A percentile compares a stretch with the other conserved stretches of the same genome.
Evolutionary conservation across 2,888 invertebrate species (phyloP).

Genomic region (Crematogaster levior): DNA sequence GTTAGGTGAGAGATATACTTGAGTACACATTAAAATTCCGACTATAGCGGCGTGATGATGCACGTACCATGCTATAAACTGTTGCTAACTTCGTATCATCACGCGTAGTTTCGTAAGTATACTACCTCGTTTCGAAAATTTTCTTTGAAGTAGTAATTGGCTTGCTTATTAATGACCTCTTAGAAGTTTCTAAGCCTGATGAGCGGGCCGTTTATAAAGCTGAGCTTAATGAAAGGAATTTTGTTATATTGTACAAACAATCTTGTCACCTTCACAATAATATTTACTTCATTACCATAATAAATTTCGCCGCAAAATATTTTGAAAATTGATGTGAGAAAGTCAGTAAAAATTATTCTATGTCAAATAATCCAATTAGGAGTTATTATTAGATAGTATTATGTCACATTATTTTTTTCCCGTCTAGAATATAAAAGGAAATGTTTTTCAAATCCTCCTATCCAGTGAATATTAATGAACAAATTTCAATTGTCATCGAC

Average conservation of each 20-base stretch:
- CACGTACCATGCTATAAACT: constrained; percentile 46
- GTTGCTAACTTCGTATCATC: constrained; percentile 49
- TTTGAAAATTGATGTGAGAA: not conserved
- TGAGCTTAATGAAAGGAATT: constrained; percentile 56
- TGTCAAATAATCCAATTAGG: not conserved
- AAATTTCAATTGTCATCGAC: too few species aligned
- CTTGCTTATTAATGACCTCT: constrained; percentile 58
- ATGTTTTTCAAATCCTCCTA: too few species aligned
- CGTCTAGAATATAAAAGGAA: too few species aligned
- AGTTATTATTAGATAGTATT: not conserved
- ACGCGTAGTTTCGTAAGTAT: constrained; percentile 49
- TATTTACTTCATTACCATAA: constrained; percentile 27
- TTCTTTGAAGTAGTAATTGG: constrained; percentile 65
- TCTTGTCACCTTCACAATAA: constrained; percentile 31
- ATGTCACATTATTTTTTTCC: not conserved
- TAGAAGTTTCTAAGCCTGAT: constrained; percentile 55
- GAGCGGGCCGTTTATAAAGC: constrained; percentile 40
- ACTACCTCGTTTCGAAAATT: constrained; percentile 43
- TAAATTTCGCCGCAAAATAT: constrained; percentile 2
- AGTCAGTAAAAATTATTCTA: not conserved
- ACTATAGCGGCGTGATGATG: constrained; percentile 30
- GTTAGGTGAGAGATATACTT: constrained; percentile 37
- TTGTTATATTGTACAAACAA: constrained; percentile 46
- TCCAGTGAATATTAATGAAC: too few species aligned
- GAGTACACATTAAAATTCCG: constrained; percentile 48